Evolutionary conservation across 2,113 vertebrate genomes (phyloP), one percentile per base, ranked within the genome.

Genomic region (Trematomus loennbergii): DNA sequence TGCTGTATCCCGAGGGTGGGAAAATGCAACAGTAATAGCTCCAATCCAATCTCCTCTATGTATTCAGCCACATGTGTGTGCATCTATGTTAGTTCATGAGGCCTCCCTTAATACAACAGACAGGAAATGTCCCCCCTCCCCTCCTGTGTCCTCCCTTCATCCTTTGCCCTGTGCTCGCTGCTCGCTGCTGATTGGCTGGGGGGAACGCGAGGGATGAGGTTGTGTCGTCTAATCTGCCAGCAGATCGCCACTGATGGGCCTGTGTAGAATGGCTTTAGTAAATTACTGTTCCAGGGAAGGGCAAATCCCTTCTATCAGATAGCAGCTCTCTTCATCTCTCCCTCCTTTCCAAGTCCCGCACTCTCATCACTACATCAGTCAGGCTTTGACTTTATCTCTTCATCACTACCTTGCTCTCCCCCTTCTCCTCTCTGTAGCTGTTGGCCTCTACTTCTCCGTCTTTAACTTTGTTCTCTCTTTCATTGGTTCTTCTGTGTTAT

Each of bases 231-330:
- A 93, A 94, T 94, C 94, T 92, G 87, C 61, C 83, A 84, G 83
- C 87, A 86, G 92, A 94, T 94, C 92, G 59, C 87, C 84, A 89
- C 89, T 93, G 93, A 93, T 94, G 93, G 91, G 87, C 87, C 90
- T 88, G 84, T 91, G 92, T 88, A 92, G 92, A 91, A 91, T 91
- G 91, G 90, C 91, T 94, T 94, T 91, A 92, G 90, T 93, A 93
- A 93, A 94, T 94, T 91, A 93, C 90, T 92, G 92, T 93, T 92
- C 86, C 88, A 92, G 90, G 79, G 89, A 86, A 88, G 88, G 92
- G 82, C 90, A 94, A 94, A 94, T 94, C 92, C 91, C 91, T 86
- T 90, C 87, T 80, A 92, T 93, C 92, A 91, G 91, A 93, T 92
- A 90, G 71, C 78, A 73, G 79, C 88, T 84, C 89, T 75, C 77